These are phyloP conservation scores for Amphiura filiformis DNA, from an alignment of 35 echinoderm and acorn worm species.

Conservation along the genomic window DNA sequence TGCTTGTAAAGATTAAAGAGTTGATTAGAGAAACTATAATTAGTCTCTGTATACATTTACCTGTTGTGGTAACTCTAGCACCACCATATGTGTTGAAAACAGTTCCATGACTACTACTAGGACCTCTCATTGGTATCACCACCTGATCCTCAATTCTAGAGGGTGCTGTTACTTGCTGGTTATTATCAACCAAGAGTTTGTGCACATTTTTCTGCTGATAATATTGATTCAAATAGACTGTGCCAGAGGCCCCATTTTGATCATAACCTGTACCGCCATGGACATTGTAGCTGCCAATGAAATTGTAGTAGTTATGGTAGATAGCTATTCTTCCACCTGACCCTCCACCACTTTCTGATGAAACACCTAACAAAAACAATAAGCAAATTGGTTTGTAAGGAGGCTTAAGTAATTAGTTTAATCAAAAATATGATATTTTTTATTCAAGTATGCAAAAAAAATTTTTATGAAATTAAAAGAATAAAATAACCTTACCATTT, in stretches of 20 bases:
- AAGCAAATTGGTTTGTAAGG: no score
- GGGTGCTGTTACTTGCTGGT: constrained; percentile 1
- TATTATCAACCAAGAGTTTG: constrained; percentile 71
- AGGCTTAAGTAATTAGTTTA: no score
- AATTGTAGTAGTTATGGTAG: constrained; percentile 68
- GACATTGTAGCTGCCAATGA: constrained; percentile 53
- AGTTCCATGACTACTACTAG: background rate
- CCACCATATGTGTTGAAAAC: constrained; percentile 59
- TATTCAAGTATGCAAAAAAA: no score
- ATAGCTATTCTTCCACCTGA: constrained; percentile 71
- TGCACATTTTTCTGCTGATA: background rate
- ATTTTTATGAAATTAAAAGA: no score
- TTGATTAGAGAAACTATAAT: no score
- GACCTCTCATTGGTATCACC: constrained; percentile 12
- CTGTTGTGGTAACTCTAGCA: constrained; percentile 33
- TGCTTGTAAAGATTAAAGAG: no score
- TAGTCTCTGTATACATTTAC: background rate
- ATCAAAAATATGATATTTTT: no score
- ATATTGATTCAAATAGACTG: constrained; percentile 54
- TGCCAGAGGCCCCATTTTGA: constrained; percentile 58
- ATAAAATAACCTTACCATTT: constrained; percentile 66
- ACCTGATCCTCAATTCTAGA: constrained; percentile 27
- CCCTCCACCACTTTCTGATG: constrained; percentile 49
- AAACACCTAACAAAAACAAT: background rate
- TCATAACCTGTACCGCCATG: constrained; percentile 50